Evolutionary conservation across 1,140 invertebrate genomes (phyloP).

Genomic region (Caenorhabditis inopinata): DNA sequence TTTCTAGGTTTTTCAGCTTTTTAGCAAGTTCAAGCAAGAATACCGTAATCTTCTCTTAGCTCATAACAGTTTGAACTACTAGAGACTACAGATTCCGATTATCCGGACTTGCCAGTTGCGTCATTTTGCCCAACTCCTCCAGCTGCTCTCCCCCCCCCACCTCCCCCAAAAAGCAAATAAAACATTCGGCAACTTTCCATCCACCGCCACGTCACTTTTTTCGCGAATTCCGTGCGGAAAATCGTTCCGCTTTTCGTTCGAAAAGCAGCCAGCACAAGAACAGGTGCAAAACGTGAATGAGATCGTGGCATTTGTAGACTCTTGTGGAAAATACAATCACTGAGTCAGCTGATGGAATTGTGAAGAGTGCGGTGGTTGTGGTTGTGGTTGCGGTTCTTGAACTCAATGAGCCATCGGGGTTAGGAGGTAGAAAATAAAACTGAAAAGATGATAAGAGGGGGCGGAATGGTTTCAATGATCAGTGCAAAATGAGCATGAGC

Average conservation of each 20-base stretch:
- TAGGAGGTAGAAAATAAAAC: background rate
- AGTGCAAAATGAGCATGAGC: no score
- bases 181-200: slow-evolving; percentile 9
- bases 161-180: slow-evolving; percentile 5
- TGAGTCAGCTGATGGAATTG: slow-evolving; percentile 18
- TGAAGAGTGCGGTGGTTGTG: background rate
- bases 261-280: background rate
- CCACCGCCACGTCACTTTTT: slow-evolving; percentile 18
- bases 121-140: background rate
- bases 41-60: background rate
- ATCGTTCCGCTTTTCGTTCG: background rate
- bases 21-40: no score
- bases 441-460: no score
- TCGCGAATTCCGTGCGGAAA: background rate
- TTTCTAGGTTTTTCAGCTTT: background rate
- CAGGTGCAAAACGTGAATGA: background rate
- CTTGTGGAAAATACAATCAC: background rate
- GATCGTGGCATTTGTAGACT: background rate
- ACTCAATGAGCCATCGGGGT: background rate
- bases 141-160: no score
- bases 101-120: background rate
- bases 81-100: background rate
- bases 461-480: no score
- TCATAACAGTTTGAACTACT: background rate
- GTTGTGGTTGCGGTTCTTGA: background rate